phyloP scores from a whole-genome alignment of 2,888 invertebrate genomes.

The Crematogaster levior region DNA sequence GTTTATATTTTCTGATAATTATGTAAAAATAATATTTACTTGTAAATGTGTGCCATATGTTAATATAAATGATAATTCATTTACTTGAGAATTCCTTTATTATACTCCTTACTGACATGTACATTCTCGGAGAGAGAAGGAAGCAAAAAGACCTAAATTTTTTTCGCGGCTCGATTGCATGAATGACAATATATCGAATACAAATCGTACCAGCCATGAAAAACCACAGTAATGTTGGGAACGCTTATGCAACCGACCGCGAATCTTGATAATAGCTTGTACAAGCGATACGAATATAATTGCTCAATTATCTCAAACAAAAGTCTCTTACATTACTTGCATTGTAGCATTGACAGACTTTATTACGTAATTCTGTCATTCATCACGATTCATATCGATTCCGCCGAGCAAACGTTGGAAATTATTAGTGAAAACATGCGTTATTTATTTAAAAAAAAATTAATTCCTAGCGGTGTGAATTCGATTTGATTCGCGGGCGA shows the following conservation, averaged over 20 bases:
- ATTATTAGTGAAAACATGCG: neutral
- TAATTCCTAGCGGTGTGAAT: neutral
- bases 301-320: slow-evolving; percentile 36
- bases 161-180: neutral
- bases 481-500: neutral
- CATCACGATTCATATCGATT: slow-evolving; percentile 3
- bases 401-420: neutral
- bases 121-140: too few relatives aligned
- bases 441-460: too few relatives aligned
- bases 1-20: neutral
- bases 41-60: neutral
- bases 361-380: neutral
- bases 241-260: slow-evolving; percentile 22
- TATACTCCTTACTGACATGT: neutral
- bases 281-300: slow-evolving; percentile 8
- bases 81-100: neutral
- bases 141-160: neutral
- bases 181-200: neutral
- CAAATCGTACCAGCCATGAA: slow-evolving; percentile 8
- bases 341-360: slow-evolving; percentile 13
- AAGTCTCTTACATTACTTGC: slow-evolving; percentile 23
- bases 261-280: slow-evolving; percentile 12
- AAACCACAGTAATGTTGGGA: neutral
- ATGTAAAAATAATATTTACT: neutral
- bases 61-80: neutral